Percentiles rank a stretch among this genome's conserved stretches.
These are phyloP conservation scores for Netelia fuscicornis DNA, from an alignment of 2,888 invertebrate genomes.

Conservation along the genomic window DNA sequence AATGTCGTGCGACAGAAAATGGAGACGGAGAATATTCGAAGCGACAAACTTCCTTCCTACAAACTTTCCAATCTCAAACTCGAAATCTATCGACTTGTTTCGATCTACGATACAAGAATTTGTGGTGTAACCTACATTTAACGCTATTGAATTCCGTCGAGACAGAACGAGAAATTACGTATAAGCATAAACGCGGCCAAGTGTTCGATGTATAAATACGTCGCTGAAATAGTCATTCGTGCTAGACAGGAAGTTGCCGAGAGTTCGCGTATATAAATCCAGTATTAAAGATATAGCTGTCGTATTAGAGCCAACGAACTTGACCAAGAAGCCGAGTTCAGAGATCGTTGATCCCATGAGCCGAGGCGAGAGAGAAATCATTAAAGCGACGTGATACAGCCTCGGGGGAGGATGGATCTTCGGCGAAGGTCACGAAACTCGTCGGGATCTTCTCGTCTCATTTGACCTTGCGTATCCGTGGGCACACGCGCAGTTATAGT, in stretches of 20 bases:
- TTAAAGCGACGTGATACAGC: constrained; percentile 45
- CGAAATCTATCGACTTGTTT: background rate
- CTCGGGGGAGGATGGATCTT: constrained; percentile 52
- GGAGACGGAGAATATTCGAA: no score
- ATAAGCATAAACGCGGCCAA: background rate
- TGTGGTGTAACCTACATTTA: background rate
- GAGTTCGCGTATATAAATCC: constrained; percentile 6
- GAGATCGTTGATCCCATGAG: constrained; percentile 68
- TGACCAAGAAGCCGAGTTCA: constrained; percentile 63
- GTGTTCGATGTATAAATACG: constrained; percentile 19
- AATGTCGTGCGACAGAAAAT: no score
- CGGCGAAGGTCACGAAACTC: constrained; percentile 60
- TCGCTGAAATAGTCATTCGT: constrained; percentile 42
- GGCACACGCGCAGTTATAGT: background rate
- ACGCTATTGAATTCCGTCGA: background rate
- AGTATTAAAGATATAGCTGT: constrained; percentile 14
- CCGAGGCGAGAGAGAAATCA: constrained; percentile 7
- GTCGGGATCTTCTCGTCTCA: constrained; percentile 60
- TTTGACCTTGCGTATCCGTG: constrained; percentile 37
- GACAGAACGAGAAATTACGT: constrained; percentile 8
- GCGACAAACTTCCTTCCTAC: no score
- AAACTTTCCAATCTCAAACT: background rate
- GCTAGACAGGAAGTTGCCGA: constrained; percentile 41
- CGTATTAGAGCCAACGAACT: constrained; percentile 56
- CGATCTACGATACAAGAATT: background rate